These are phyloP conservation scores for Euwallacea fornicatus DNA, from an alignment of 1,140 invertebrate genomes.

Conservation along the genomic window DNA sequence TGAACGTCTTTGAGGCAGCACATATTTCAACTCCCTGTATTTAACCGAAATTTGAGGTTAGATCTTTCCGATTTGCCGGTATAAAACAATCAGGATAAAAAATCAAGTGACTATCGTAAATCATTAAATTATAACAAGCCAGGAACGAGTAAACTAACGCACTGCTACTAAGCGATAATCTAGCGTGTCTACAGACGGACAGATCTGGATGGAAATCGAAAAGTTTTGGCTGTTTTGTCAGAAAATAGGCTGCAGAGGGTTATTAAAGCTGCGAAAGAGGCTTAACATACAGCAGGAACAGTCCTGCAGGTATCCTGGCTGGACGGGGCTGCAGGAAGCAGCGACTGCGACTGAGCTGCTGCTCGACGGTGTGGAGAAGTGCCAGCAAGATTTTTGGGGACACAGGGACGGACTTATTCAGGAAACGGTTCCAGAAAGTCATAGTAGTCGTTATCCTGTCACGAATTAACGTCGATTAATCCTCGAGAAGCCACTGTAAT, in stretches of 20 bases:
- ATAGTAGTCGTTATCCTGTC: too few relatives aligned
- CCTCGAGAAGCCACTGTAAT: too few relatives aligned
- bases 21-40: constrained; percentile 21
- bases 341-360: constrained; percentile 33
- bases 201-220: neutral
- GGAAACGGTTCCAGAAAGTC: too few relatives aligned
- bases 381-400: constrained; percentile 16
- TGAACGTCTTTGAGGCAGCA: constrained; percentile 30
- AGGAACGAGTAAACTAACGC: neutral
- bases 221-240: neutral
- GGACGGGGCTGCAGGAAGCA: constrained; percentile 30
- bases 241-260: neutral
- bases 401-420: constrained; percentile 1
- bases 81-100: too few relatives aligned
- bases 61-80: neutral
- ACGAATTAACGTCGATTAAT: too few relatives aligned
- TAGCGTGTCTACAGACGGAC: neutral
- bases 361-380: constrained; percentile 24
- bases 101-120: too few relatives aligned
- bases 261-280: neutral
- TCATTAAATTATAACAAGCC: too few relatives aligned
- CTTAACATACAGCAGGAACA: neutral
- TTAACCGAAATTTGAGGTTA: constrained; percentile 2
- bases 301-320: neutral
- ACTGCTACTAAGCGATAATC: constrained; percentile 26